phyloP scores from a whole-genome alignment of 2,113 vertebrate species.

The Amazona guildingii region DNA sequence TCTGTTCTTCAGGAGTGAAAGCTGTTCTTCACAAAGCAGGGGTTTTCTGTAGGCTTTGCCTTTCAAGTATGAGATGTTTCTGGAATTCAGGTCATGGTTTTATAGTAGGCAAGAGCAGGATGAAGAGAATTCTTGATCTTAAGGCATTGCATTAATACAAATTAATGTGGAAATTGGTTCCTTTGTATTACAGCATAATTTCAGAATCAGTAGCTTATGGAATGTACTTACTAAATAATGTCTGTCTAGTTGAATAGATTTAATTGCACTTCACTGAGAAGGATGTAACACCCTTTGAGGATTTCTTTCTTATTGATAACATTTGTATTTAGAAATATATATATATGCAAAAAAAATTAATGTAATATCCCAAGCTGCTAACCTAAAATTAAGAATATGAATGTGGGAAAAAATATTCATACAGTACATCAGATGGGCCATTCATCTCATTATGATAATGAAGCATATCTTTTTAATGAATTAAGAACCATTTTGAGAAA shows the following conservation, averaged over 20 bases:
- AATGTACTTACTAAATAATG: constrained; percentile 10
- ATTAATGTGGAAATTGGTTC: constrained; percentile 55
- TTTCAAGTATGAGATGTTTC: constrained; percentile 16
- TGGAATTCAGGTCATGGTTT: not conserved
- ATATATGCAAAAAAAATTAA: not conserved
- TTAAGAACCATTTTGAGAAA: constrained; percentile 15
- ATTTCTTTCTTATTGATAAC: constrained; percentile 5
- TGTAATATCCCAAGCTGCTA: not conserved
- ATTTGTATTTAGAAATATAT: constrained; percentile 17
- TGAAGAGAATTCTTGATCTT: constrained; percentile 37
- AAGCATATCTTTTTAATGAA: not conserved
- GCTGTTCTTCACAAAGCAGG: not conserved
- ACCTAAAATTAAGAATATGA: not conserved
- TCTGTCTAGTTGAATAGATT: constrained; percentile 6
- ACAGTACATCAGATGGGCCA: not conserved
- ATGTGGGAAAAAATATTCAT: not conserved
- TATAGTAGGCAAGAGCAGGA: not conserved
- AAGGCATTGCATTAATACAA: constrained; percentile 34
- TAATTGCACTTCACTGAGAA: constrained; percentile 1
- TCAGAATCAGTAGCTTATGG: constrained; percentile 18
- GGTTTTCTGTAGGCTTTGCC: not conserved
- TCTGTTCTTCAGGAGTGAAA: not conserved
- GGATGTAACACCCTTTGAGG: not conserved
- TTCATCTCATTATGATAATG: constrained; percentile 17
- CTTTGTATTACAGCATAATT: constrained; percentile 40